Conservation (phyloP, 2,113 vertebrate species). For the Petrocephalus microphthalmus region DNA sequence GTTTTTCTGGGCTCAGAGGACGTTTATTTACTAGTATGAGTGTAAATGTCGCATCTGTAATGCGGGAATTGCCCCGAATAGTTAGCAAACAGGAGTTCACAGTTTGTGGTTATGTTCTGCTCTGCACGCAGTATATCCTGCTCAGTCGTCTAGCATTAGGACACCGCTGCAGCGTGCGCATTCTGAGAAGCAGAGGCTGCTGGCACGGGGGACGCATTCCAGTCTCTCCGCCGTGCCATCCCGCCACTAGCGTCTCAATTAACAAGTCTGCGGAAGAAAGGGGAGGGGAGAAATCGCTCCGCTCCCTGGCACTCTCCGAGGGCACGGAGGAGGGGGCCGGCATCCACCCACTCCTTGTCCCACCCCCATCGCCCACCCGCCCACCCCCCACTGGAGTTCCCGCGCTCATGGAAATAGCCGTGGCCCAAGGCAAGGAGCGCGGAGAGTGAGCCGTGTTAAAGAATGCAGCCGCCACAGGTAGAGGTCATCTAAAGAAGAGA, state of each 20-base stretch:
- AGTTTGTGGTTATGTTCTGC: background rate
- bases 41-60: background rate
- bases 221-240: background rate
- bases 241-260: background rate
- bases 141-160: background rate
- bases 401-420: background rate
- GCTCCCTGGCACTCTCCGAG: background rate
- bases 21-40: background rate
- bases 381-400: background rate
- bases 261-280: background rate
- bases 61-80: background rate
- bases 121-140: background rate
- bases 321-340: no score
- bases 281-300: background rate
- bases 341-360: background rate
- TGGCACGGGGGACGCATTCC: background rate
- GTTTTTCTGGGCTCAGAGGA: background rate
- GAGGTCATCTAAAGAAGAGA: background rate
- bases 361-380: no score
- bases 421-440: background rate
- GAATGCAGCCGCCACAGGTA: background rate
- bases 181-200: background rate
- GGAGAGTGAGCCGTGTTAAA: background rate
- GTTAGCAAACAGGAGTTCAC: background rate
- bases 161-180: background rate